Evolutionary conservation across 1,140 invertebrate species (phyloP).

Genomic region (Scaptomyza graminum): DNA sequence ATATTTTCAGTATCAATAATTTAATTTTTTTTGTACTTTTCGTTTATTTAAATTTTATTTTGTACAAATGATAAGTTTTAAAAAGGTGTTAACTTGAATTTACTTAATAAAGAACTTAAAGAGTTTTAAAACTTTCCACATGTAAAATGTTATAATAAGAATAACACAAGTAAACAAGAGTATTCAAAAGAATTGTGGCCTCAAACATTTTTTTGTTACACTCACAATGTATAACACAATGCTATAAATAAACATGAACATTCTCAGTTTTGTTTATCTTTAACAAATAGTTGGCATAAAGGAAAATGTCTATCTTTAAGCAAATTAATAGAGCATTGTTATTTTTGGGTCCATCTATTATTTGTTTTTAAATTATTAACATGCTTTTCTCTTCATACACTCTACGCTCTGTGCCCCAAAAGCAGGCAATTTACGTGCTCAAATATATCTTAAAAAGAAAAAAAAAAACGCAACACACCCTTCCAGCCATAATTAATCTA

Average conservation of each 20-base stretch:
- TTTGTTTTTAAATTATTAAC: constrained; percentile 62
- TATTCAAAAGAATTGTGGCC: background rate
- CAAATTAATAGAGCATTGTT: constrained; percentile 33
- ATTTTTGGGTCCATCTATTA: background rate
- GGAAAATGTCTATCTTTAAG: constrained; percentile 18
- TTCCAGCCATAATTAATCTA: constrained; percentile 54
- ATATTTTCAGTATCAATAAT: too few species aligned
- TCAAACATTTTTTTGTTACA: background rate
- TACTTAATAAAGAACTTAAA: too few species aligned
- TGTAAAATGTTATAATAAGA: background rate
- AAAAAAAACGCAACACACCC: background rate
- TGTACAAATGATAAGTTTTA: too few species aligned
- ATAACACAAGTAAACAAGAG: background rate
- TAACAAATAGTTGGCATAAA: constrained; percentile 7
- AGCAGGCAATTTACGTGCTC: constrained; percentile 38
- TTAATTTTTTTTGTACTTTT: too few species aligned
- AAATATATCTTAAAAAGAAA: constrained; percentile 28
- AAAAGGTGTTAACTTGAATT: too few species aligned
- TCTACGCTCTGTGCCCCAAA: background rate
- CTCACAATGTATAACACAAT: constrained; percentile 10
- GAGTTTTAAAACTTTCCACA: too few species aligned
- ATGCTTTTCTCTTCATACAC: constrained; percentile 34
- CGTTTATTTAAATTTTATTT: too few species aligned
- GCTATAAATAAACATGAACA: constrained; percentile 23
- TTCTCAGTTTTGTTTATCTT: constrained; percentile 15